These are phyloP conservation scores for Cryptotermes secundus DNA, from an alignment of 1,140 invertebrate species.

Conservation along the genomic window DNA sequence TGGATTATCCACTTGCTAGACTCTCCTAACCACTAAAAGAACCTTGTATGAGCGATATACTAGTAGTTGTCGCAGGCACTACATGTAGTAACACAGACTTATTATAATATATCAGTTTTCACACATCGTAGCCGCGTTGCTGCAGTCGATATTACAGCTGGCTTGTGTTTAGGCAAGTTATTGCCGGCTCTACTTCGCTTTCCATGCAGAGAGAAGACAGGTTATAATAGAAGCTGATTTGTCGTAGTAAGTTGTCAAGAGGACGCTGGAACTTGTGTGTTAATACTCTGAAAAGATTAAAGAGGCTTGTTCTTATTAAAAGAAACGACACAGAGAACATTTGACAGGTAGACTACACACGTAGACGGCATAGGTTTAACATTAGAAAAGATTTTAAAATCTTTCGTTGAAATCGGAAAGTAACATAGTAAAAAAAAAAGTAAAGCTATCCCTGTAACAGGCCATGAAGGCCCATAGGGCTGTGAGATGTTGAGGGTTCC, in stretches of 20 bases:
- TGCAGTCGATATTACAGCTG: not conserved
- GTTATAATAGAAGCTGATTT: not conserved
- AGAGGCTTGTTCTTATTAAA: not conserved
- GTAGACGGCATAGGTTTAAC: no score
- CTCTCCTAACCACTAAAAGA: not conserved
- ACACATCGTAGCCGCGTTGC: not conserved
- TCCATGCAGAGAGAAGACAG: not conserved
- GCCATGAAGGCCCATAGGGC: no score
- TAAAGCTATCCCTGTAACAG: no score
- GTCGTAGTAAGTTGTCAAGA: not conserved
- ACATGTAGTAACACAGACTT: not conserved
- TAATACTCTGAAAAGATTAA: not conserved
- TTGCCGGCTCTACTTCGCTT: not conserved
- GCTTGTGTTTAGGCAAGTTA: not conserved
- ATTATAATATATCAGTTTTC: not conserved
- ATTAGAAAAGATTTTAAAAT: no score
- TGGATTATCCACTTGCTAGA: not conserved
- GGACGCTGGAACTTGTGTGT: not conserved
- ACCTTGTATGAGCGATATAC: not conserved
- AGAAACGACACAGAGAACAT: not conserved
- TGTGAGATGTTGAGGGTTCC: no score
- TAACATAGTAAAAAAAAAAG: no score
- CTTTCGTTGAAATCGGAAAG: no score
- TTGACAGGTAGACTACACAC: not conserved
- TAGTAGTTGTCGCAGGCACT: not conserved